phyloP scores from a whole-genome alignment of 2,113 vertebrate genomes.

The Daubentonia madagascariensis region DNA sequence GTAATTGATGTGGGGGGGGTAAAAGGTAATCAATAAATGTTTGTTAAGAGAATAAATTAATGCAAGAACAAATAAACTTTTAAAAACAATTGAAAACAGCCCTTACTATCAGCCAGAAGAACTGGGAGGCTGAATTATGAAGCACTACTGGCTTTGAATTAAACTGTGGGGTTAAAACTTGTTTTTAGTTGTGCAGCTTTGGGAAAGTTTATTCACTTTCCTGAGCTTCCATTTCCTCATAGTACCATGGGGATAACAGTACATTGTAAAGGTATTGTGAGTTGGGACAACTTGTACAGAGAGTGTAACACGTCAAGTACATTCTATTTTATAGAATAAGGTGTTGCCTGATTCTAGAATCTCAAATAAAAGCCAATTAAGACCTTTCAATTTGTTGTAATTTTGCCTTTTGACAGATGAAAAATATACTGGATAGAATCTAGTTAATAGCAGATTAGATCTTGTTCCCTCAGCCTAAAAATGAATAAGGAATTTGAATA shows the following conservation, averaged over 20 bases:
- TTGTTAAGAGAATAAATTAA: neutral
- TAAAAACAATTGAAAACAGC: neutral
- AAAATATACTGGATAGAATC: neutral
- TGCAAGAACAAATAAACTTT: neutral
- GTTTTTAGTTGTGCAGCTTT: neutral
- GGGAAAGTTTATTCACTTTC: neutral
- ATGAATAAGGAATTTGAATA: neutral
- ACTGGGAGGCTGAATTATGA: neutral
- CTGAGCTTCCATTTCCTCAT: neutral
- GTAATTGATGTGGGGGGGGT: neutral
- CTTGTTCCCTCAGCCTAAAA: neutral
- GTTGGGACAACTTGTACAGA: neutral
- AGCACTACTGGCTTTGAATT: neutral
- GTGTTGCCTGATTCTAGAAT: neutral
- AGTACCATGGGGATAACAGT: neutral
- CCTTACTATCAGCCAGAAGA: neutral
- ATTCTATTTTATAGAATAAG: neutral
- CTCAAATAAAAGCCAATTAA: neutral
- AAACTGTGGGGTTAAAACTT: neutral
- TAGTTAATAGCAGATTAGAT: neutral
- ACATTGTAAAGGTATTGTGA: neutral
- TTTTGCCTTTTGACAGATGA: neutral
- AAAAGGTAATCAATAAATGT: neutral
- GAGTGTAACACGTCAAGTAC: neutral
- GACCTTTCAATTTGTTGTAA: neutral